A percentile compares a stretch with the other conserved stretches of the same genome.
Conservation (phyloP, 2,888 invertebrate species). For the Pecten maximus region DNA sequence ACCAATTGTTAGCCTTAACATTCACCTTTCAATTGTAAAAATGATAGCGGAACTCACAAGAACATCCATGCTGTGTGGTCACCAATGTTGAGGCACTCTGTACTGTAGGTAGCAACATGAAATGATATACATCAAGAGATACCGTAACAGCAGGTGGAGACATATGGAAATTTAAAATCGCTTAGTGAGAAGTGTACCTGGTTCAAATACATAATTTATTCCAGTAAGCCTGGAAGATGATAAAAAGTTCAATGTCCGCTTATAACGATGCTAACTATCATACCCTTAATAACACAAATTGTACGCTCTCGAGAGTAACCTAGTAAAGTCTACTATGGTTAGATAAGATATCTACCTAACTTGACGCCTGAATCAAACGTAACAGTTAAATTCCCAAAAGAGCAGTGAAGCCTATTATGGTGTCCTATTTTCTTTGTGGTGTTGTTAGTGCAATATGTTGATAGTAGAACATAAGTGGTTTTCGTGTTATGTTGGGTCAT, state of each 20-base stretch:
- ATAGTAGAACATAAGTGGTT: no score
- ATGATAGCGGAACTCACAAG: no score
- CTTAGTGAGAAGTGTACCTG: neutral
- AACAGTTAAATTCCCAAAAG: no score
- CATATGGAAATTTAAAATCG: conserved; percentile 7
- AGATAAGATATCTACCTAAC: no score
- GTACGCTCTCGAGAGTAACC: neutral
- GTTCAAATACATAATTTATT: neutral
- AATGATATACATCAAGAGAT: neutral
- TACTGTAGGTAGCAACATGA: neutral
- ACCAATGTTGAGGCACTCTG: neutral
- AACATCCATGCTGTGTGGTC: neutral
- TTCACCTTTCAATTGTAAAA: no score
- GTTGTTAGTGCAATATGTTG: no score
- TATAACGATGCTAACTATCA: neutral
- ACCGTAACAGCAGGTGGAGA: neutral
- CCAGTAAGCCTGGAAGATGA: neutral
- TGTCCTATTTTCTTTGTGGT: no score
- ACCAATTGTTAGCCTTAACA: no score
- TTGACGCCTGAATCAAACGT: no score
- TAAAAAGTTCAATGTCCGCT: neutral
- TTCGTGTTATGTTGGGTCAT: no score
- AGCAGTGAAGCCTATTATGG: no score
- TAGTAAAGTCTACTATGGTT: no score
- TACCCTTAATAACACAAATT: neutral